Evolutionary conservation across 2,797 vertebrate species (phyloP).

Genomic region (Bufotes viridis): DNA sequence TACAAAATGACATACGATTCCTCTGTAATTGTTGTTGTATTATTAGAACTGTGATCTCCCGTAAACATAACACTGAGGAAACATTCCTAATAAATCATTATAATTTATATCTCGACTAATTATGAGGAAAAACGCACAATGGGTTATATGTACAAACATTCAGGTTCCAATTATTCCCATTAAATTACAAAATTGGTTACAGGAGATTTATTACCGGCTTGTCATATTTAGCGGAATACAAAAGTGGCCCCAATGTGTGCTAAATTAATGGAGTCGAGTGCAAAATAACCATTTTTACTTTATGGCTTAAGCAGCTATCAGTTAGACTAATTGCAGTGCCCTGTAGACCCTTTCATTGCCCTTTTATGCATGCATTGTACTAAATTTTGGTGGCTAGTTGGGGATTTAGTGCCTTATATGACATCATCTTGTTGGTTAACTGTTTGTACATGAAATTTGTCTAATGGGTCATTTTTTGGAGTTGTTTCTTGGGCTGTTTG

Average conservation of each 20-base stretch:
- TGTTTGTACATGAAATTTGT: neutral
- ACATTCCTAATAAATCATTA: conserved; percentile 75
- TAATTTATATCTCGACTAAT: conserved; percentile 78
- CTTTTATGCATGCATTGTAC: conserved; percentile 69
- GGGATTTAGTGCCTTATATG: conserved; percentile 63
- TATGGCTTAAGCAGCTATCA: conserved; percentile 67
- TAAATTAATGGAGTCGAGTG: conserved; percentile 75
- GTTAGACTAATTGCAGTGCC: conserved; percentile 74
- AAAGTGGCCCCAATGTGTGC: conserved; percentile 71
- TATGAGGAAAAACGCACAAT: conserved; percentile 69
- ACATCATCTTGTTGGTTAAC: neutral
- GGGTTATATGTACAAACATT: conserved; percentile 76
- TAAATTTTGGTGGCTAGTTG: conserved; percentile 68
- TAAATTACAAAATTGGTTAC: conserved; percentile 76
- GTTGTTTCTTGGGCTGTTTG: neutral
- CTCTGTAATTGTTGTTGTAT: conserved; percentile 71
- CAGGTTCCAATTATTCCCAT: conserved; percentile 80
- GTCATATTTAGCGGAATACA: conserved; percentile 69
- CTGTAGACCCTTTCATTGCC: conserved; percentile 74
- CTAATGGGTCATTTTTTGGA: neutral
- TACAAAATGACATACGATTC: conserved; percentile 69
- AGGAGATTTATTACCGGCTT: conserved; percentile 74
- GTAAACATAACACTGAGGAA: conserved; percentile 69
- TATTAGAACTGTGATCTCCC: conserved; percentile 70
- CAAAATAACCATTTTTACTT: conserved; percentile 76